Conservation (phyloP, 1,140 invertebrate species). For the Ladona fulva region DNA sequence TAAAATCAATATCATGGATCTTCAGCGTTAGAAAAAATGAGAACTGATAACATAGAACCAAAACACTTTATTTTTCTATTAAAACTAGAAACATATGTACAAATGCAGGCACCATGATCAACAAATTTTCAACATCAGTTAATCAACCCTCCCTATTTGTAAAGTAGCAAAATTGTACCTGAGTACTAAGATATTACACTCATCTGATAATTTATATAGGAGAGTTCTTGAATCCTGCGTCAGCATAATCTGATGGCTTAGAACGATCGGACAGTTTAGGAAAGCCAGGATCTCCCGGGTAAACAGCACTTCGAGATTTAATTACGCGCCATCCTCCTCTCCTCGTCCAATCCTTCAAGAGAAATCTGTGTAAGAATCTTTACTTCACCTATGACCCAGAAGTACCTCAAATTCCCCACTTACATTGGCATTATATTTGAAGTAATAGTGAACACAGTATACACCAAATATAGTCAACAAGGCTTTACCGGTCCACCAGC, state of each 20-base stretch:
- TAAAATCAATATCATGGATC: no score
- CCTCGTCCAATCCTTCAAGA: slow-evolving; percentile 55
- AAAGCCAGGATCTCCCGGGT: slow-evolving; percentile 55
- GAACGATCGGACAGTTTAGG: slow-evolving; percentile 46
- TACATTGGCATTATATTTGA: slow-evolving; percentile 69
- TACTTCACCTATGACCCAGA: neutral
- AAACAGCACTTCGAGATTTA: slow-evolving; percentile 38
- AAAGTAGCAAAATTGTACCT: no score
- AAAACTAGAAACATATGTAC: no score
- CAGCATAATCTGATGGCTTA: slow-evolving; percentile 51
- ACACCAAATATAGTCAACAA: slow-evolving; percentile 39
- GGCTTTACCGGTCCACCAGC: slow-evolving; percentile 55
- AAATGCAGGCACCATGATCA: no score
- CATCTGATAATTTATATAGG: slow-evolving; percentile 34
- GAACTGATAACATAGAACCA: no score
- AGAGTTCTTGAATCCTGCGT: slow-evolving; percentile 56
- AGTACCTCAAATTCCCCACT: slow-evolving; percentile 32
- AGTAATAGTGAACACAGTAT: slow-evolving; percentile 54
- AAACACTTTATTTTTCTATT: no score
- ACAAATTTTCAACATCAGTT: no score
- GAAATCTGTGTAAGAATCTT: neutral
- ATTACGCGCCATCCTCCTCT: slow-evolving; percentile 55
- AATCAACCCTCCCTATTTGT: no score
- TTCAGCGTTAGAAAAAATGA: no score
- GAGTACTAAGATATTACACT: no score